These are phyloP conservation scores for Phrynocephalus vlangalii DNA, from an alignment of 2,797 vertebrate species.

Conservation along the genomic window DNA sequence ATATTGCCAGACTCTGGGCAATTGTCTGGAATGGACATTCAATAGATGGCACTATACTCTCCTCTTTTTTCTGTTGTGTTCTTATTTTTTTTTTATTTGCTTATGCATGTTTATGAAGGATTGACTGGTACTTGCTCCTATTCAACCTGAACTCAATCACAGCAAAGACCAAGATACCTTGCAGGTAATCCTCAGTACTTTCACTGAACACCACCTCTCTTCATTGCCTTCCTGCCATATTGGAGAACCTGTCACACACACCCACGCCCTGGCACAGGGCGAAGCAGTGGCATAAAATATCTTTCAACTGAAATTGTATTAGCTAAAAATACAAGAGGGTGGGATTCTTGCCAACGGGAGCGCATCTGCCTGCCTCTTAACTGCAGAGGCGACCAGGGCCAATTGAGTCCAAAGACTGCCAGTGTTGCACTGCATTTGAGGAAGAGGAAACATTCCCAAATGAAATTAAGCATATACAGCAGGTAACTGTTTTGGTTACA, in stretches of 20 bases:
- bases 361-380: constrained; percentile 1
- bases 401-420: not conserved
- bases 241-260: not conserved
- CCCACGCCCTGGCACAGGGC: not conserved
- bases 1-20: not conserved
- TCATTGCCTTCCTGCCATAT: not conserved
- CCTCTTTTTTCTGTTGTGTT: too few species aligned
- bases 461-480: not conserved
- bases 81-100: too few species aligned
- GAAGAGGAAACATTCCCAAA: not conserved
- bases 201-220: not conserved
- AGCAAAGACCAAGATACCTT: not conserved
- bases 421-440: constrained; percentile 10
- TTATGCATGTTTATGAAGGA: not conserved
- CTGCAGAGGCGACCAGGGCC: constrained; percentile 8
- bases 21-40: too few species aligned
- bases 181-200: not conserved
- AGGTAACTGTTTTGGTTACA: not conserved
- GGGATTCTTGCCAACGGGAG: not conserved
- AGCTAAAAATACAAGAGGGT: constrained; percentile 1
- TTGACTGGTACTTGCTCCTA: not conserved
- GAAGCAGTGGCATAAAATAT: not conserved
- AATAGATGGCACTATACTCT: too few species aligned
- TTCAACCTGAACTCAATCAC: not conserved
- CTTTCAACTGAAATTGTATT: constrained; percentile 1